A percentile compares a stretch with the other conserved stretches of the same genome.
Evolutionary conservation across 2,888 invertebrate species (phyloP).

Genomic region (Drosophila pseudotalamancana): DNA sequence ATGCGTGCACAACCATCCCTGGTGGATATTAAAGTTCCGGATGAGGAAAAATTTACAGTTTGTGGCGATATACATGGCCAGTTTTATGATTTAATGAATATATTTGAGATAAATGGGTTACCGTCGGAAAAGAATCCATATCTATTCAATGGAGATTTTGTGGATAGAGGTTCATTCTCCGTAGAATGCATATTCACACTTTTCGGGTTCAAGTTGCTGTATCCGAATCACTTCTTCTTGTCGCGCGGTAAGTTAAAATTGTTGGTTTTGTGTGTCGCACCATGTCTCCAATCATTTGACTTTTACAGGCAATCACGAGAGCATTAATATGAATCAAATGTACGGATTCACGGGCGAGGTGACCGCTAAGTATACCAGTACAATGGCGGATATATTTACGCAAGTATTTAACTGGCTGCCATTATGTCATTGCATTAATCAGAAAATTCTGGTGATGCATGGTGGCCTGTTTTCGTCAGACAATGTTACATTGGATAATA

Average conservation of each 20-base stretch:
- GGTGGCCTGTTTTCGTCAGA: slow-evolving; percentile 98
- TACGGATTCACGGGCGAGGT: slow-evolving; percentile 99
- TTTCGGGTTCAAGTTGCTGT: slow-evolving; percentile 98
- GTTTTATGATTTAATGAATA: slow-evolving; percentile 98
- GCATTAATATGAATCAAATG: slow-evolving; percentile 99
- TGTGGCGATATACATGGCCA: slow-evolving; percentile 99
- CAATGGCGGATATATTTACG: slow-evolving; percentile 99
- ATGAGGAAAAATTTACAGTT: slow-evolving; percentile 96
- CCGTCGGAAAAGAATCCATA: slow-evolving; percentile 98
- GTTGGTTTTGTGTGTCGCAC: no score
- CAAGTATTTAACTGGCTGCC: slow-evolving; percentile 99
- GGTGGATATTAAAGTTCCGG: slow-evolving; percentile 94
- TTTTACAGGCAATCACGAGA: slow-evolving; percentile 97
- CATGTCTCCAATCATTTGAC: background rate
- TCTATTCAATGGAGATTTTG: slow-evolving; percentile 99
- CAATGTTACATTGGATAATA: slow-evolving; percentile 96
- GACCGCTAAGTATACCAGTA: slow-evolving; percentile 95
- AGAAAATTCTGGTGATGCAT: slow-evolving; percentile 94
- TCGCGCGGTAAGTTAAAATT: slow-evolving; percentile 91
- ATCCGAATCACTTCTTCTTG: slow-evolving; percentile 98
- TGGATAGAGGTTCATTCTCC: slow-evolving; percentile 99
- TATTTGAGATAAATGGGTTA: slow-evolving; percentile 98
- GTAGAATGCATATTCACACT: slow-evolving; percentile 99
- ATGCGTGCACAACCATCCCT: slow-evolving; percentile 94
- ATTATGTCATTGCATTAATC: slow-evolving; percentile 97